phyloP scores from a whole-genome alignment of 2,888 invertebrate species.

The Tinea trinotella region DNA sequence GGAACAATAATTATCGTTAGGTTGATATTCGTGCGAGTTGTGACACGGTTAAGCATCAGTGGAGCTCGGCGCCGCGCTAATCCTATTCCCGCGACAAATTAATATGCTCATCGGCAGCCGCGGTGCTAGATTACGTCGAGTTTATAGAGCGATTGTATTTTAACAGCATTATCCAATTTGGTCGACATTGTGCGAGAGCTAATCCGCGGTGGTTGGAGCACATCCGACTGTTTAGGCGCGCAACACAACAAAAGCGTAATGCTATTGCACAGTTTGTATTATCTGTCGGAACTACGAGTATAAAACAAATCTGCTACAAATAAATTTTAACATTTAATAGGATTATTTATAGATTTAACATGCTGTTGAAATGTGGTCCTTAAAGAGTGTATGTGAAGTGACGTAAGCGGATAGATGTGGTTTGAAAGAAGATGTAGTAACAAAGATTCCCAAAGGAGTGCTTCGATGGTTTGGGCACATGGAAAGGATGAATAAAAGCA shows the following conservation, averaged over 20 bases:
- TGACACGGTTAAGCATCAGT: slow-evolving; percentile 39
- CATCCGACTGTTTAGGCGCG: slow-evolving; percentile 45
- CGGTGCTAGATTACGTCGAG: slow-evolving; percentile 67
- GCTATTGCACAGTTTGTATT: neutral
- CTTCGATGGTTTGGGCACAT: no score
- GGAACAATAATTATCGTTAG: no score
- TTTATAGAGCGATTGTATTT: slow-evolving; percentile 73
- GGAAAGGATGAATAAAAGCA: no score
- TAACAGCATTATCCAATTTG: slow-evolving; percentile 79
- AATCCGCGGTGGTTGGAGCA: slow-evolving; percentile 58
- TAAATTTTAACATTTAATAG: neutral
- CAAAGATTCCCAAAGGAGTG: no score
- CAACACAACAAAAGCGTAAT: neutral
- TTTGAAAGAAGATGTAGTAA: no score
- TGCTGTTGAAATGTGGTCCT: no score
- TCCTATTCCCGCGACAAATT: slow-evolving; percentile 67
- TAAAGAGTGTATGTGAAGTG: no score
- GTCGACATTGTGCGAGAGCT: slow-evolving; percentile 72
- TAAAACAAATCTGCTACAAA: neutral
- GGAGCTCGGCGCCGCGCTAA: slow-evolving; percentile 44
- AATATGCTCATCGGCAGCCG: slow-evolving; percentile 70
- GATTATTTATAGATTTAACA: neutral
- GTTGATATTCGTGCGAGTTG: slow-evolving; percentile 16
- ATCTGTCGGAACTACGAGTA: neutral
- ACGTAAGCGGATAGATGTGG: no score